Percentiles rank a stretch among this genome's conserved stretches.
Conservation (phyloP, 92 coral and sea anemone genomes). For the Metridium senile region DNA sequence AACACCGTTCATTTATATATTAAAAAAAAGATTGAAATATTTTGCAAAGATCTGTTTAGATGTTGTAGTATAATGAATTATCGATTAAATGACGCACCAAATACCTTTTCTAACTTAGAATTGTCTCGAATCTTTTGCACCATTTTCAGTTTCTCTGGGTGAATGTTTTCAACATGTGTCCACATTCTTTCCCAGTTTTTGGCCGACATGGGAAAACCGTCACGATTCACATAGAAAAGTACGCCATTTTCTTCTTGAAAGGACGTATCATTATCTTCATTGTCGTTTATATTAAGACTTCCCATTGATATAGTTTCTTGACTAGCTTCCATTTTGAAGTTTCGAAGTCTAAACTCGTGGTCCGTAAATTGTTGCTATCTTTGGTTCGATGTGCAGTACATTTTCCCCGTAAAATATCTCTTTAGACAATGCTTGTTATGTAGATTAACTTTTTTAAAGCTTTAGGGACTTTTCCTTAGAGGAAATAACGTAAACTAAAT, state of each 20-base stretch:
- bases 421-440: no score
- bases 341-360: not conserved
- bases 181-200: conserved; percentile 98
- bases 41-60: no score
- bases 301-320: not conserved
- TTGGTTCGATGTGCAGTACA: no score
- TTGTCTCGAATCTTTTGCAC: conserved; percentile 59
- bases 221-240: conserved; percentile 83
- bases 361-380: not conserved
- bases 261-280: conserved; percentile 14
- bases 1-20: no score
- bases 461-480: no score
- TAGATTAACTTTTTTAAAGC: no score
- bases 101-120: conserved; percentile 63
- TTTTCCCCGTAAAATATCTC: no score
- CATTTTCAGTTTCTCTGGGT: conserved; percentile 78
- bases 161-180: conserved; percentile 86
- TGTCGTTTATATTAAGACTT: conserved; percentile 7
- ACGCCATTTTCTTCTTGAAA: conserved; percentile 57
- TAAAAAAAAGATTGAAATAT: no score
- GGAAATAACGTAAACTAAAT: no score
- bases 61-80: not conserved
- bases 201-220: conserved; percentile 85
- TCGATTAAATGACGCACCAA: not conserved
- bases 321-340: not conserved